A percentile compares a stretch with the other conserved stretches of the same genome.
Conservation (phyloP, 2,797 vertebrate species). For the Chaenodraco wilsoni region DNA sequence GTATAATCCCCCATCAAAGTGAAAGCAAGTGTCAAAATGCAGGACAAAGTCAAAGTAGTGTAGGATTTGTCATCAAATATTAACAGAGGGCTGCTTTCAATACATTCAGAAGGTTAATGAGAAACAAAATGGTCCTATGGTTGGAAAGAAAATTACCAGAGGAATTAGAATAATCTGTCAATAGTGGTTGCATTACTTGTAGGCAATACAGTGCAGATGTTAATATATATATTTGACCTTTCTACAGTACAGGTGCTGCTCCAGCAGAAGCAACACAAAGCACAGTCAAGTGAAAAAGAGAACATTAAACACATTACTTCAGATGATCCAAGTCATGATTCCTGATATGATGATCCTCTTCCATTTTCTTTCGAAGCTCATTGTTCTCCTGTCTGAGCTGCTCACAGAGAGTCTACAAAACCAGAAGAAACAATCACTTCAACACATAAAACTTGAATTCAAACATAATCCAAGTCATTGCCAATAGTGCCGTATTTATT, state of each 20-base stretch:
- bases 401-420: slow-evolving; percentile 91
- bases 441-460: not conserved
- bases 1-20: slow-evolving; percentile 52
- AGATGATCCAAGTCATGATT: slow-evolving; percentile 92
- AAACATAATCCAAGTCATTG: too few species aligned
- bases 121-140: not conserved
- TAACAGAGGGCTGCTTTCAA: not conserved
- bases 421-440: not conserved
- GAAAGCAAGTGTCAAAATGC: slow-evolving; percentile 52
- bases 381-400: slow-evolving; percentile 96
- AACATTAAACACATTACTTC: slow-evolving; percentile 80
- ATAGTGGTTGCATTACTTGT: not conserved
- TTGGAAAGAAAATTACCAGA: not conserved
- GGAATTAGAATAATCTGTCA: not conserved
- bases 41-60: slow-evolving; percentile 3
- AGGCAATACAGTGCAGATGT: not conserved
- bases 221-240: not conserved
- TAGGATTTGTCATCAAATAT: not conserved
- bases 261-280: slow-evolving; percentile 25
- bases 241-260: not conserved
- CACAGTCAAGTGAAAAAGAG: slow-evolving; percentile 22
- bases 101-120: slow-evolving; percentile 14
- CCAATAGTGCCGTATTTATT: not conserved
- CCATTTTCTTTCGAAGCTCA: slow-evolving; percentile 94
- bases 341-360: slow-evolving; percentile 94